These are phyloP conservation scores for Lepidurus apus DNA, from an alignment of 1,140 invertebrate genomes.

Conservation along the genomic window DNA sequence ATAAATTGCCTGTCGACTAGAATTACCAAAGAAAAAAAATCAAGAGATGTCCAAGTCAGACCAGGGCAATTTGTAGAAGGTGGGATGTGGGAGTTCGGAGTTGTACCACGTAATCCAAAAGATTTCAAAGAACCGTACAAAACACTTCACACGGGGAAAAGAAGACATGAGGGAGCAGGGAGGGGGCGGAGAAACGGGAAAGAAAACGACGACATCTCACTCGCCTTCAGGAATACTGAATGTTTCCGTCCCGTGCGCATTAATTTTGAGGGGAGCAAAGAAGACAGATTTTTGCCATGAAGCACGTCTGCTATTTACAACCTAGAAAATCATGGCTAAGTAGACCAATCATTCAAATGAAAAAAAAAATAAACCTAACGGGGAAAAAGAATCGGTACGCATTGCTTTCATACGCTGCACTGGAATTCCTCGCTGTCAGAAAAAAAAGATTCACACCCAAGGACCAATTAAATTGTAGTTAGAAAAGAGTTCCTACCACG, in stretches of 20 bases:
- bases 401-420: constrained; percentile 21
- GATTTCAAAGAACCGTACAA: neutral
- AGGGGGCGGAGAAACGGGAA: neutral
- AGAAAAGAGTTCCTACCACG: constrained; percentile 18
- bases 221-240: constrained; percentile 1
- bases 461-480: constrained; percentile 7
- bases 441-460: constrained; percentile 19
- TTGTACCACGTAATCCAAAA: neutral
- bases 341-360: constrained; percentile 12
- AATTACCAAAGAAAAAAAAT: neutral
- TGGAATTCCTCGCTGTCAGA: constrained; percentile 21
- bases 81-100: neutral
- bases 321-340: constrained; percentile 21
- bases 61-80: constrained; percentile 27
- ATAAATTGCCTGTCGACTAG: constrained; percentile 16
- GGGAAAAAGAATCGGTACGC: neutral
- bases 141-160: neutral
- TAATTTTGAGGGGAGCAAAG: neutral
- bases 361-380: neutral
- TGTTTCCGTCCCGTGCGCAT: constrained; percentile 13
- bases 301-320: constrained; percentile 21
- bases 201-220: neutral
- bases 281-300: constrained; percentile 22
- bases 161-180: neutral
- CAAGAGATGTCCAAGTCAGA: constrained; percentile 10